These are phyloP conservation scores for Caprella mutica DNA, from an alignment of 2,888 invertebrate species.

Conservation along the genomic window DNA sequence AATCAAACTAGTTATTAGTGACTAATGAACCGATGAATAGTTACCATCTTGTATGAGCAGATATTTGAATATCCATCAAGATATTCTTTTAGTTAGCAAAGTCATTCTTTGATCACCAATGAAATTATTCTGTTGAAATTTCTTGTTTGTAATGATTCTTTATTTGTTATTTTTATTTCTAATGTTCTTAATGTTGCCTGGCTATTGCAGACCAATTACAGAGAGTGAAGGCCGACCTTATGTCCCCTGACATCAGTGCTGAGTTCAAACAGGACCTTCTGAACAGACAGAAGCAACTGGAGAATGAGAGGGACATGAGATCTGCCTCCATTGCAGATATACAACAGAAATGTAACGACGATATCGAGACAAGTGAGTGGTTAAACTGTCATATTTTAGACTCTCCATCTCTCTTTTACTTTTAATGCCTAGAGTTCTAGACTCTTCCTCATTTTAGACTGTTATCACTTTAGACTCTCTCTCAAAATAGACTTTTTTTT, in stretches of 20 bases:
- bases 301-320: constrained; percentile 20
- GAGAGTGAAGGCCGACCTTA: constrained; percentile 1
- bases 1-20: neutral
- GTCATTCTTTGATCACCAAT: neutral
- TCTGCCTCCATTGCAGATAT: constrained; percentile 31
- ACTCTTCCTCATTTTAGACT: neutral
- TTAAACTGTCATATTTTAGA: neutral
- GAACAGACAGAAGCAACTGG: constrained; percentile 10
- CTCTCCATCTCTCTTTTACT: neutral
- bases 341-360: constrained; percentile 26
- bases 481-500: neutral
- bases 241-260: neutral
- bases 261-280: constrained; percentile 16
- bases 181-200: too few species aligned
- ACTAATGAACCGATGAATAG: too few species aligned
- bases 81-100: neutral
- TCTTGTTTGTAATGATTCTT: neutral
- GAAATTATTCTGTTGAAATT: neutral
- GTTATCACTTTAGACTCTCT: neutral
- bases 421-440: neutral
- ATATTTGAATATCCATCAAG: too few species aligned
- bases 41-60: too few species aligned
- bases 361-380: too few species aligned
- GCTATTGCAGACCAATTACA: neutral
- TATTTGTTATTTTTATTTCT: neutral